These are phyloP conservation scores for Lasiommata megera DNA, from an alignment of 2,888 invertebrate species.

Conservation along the genomic window DNA sequence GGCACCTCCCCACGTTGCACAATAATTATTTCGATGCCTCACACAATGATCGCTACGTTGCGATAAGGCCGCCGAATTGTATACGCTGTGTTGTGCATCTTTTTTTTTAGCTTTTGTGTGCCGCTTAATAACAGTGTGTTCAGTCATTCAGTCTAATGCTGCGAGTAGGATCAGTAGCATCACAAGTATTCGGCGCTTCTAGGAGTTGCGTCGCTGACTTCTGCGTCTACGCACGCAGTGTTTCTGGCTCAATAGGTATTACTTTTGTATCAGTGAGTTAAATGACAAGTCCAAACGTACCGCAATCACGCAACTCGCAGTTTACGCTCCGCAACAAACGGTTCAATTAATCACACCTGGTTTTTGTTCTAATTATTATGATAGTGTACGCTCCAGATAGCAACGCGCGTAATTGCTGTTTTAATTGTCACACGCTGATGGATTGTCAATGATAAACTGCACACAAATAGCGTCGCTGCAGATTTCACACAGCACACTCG, in stretches of 20 bases:
- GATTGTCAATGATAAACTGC: slow-evolving; percentile 18
- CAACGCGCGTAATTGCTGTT: slow-evolving; percentile 18
- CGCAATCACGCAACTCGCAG: slow-evolving; percentile 21
- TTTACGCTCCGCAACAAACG: slow-evolving; percentile 23
- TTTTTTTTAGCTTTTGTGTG: too few species aligned
- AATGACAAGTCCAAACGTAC: slow-evolving; percentile 5
- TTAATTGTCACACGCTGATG: slow-evolving; percentile 20
- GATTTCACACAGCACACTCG: too few species aligned
- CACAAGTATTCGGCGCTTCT: too few species aligned
- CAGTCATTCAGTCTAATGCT: too few species aligned
- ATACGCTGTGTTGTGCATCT: too few species aligned
- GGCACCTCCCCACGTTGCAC: too few species aligned
- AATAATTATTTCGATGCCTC: too few species aligned
- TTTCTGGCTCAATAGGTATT: background rate
- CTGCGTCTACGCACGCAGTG: background rate
- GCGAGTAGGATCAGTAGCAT: too few species aligned
- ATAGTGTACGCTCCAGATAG: slow-evolving; percentile 32
- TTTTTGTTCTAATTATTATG: slow-evolving; percentile 31
- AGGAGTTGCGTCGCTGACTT: too few species aligned
- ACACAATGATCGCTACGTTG: too few species aligned
- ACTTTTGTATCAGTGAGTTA: background rate
- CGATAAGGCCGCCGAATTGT: too few species aligned
- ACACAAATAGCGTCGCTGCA: slow-evolving; percentile 4
- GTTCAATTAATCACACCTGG: slow-evolving; percentile 26
- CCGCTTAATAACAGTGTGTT: too few species aligned